Conservation (phyloP, 2,888 invertebrate species). For the Xestia ashworthii region DNA sequence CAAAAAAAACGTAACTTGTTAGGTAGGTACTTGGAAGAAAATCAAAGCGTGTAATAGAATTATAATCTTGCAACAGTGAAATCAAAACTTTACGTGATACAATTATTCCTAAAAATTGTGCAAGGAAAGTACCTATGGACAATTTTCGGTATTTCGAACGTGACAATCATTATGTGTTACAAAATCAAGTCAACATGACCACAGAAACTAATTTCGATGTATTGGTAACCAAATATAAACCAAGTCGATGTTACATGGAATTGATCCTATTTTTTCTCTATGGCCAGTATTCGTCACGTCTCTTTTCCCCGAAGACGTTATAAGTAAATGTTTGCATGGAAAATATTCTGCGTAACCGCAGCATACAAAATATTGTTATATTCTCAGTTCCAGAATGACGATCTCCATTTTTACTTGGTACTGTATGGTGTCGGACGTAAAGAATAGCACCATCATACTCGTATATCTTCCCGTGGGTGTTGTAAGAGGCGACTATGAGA, state of each 20-base stretch:
- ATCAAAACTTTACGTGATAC: conserved; percentile 31
- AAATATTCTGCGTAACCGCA: neutral
- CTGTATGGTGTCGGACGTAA: too few relatives aligned
- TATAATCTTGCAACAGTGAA: conserved; percentile 7
- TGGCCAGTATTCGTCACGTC: neutral
- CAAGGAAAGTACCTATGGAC: conserved; percentile 1
- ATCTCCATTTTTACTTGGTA: too few relatives aligned
- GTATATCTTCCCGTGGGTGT: too few relatives aligned
- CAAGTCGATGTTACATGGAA: neutral
- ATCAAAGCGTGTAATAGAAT: neutral
- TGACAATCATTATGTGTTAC: conserved; percentile 22
- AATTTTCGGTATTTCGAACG: neutral
- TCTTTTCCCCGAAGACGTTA: neutral
- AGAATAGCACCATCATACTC: too few relatives aligned
- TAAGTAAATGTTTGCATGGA: neutral
- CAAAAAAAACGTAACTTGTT: neutral
- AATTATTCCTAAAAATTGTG: conserved; percentile 28
- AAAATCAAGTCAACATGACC: conserved; percentile 2
- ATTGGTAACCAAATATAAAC: neutral
- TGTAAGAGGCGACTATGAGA: too few relatives aligned
- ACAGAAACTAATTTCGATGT: neutral
- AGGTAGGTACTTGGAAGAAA: neutral
- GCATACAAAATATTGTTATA: neutral
- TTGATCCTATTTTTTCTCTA: neutral
- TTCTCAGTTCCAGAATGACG: neutral